These are phyloP conservation scores for Reticulitermes lucifugus DNA, from an alignment of 2,888 invertebrate genomes.

Conservation along the genomic window DNA sequence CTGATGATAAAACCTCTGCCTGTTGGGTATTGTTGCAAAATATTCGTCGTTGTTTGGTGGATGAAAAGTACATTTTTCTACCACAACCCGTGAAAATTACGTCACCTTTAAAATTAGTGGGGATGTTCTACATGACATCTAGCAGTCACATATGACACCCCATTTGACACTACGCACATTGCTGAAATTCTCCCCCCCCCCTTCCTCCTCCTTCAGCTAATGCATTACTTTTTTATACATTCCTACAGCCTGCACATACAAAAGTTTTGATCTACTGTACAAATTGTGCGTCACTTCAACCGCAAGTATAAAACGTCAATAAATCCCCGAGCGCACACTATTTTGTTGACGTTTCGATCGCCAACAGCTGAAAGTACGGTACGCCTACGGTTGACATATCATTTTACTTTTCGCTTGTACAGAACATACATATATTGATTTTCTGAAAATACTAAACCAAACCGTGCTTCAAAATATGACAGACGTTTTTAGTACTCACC, in stretches of 20 bases:
- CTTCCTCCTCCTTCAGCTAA: no score
- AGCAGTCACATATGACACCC: constrained; percentile 13
- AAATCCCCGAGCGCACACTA: constrained; percentile 23
- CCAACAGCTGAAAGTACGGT: constrained; percentile 34
- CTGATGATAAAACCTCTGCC: no score
- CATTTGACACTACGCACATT: background rate
- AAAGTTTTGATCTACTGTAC: background rate
- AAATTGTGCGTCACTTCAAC: background rate
- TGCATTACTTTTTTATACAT: no score
- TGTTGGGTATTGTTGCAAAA: no score
- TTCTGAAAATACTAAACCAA: background rate
- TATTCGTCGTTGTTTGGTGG: no score
- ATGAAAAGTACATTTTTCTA: no score
- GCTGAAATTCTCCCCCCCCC: background rate
- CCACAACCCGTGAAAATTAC: background rate
- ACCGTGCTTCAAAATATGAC: background rate
- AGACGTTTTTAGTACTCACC: constrained; percentile 33
- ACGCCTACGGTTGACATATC: constrained; percentile 33
- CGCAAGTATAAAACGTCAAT: constrained; percentile 12
- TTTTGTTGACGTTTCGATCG: constrained; percentile 37
- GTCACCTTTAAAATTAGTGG: background rate
- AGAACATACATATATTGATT: constrained; percentile 19
- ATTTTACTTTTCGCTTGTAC: background rate
- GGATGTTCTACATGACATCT: background rate
- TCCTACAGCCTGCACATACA: background rate